Percentiles rank a stretch among this genome's conserved stretches.
Conservation (phyloP, 2,113 vertebrate genomes). For the Bothrops jararaca region DNA sequence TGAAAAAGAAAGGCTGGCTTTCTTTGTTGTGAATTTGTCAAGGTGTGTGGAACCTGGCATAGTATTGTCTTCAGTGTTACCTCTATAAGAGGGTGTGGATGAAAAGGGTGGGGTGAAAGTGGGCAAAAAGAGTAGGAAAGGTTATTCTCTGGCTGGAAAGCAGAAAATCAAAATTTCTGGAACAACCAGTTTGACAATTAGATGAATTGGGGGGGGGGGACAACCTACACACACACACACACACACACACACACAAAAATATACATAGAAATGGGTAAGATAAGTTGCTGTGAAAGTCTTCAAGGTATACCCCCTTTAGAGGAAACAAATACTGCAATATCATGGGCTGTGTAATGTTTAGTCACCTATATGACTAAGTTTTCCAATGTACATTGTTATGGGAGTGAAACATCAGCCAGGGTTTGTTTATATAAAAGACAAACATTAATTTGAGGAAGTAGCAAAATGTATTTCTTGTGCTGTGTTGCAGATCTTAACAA, state of each 20-base stretch:
- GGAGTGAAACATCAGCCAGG: background rate
- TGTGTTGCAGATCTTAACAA: background rate
- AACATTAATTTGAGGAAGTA: background rate
- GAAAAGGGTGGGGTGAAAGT: slow-evolving; percentile 26
- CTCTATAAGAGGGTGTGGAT: background rate
- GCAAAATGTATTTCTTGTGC: background rate
- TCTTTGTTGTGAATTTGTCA: slow-evolving; percentile 34
- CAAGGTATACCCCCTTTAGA: background rate
- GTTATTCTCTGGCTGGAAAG: slow-evolving; percentile 49
- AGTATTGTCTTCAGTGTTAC: background rate
- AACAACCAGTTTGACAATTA: slow-evolving; percentile 74
- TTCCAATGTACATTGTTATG: slow-evolving; percentile 36
- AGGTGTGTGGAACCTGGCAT: slow-evolving; percentile 3
- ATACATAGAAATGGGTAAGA: background rate
- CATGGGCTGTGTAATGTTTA: slow-evolving; percentile 53
- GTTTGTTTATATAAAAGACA: background rate
- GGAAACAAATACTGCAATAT: slow-evolving; percentile 56
- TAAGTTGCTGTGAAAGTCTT: slow-evolving; percentile 24
- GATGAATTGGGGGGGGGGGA: slow-evolving; percentile 21
- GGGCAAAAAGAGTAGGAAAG: slow-evolving; percentile 29
- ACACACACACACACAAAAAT: background rate
- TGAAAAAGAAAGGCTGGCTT: slow-evolving; percentile 28
- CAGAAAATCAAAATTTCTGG: slow-evolving; percentile 62
- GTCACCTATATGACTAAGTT: slow-evolving; percentile 60
- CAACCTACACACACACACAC: background rate